These are phyloP conservation scores for Acholoe squamosa DNA, from an alignment of 2,888 invertebrate species.

Conservation along the genomic window DNA sequence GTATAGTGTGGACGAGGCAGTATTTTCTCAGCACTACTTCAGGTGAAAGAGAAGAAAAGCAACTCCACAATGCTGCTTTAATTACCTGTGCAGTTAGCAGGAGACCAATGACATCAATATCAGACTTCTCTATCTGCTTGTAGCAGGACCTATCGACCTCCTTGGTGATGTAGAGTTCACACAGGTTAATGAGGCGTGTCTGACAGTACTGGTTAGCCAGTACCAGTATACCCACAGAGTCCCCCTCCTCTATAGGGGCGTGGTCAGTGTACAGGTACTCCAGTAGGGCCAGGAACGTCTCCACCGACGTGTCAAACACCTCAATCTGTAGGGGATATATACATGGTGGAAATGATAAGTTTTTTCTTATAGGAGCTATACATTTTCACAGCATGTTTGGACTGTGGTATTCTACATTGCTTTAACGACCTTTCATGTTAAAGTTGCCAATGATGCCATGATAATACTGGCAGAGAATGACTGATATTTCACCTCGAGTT, in stretches of 20 bases:
- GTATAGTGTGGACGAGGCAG: too few relatives aligned
- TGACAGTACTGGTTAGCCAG: slow-evolving; percentile 79
- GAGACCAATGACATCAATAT: slow-evolving; percentile 79
- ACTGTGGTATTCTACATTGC: too few relatives aligned
- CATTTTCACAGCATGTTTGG: too few relatives aligned
- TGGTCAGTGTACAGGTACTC: slow-evolving; percentile 82
- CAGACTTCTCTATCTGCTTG: slow-evolving; percentile 77
- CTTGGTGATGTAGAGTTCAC: slow-evolving; percentile 80
- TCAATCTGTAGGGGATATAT: slow-evolving; percentile 69
- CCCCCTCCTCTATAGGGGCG: slow-evolving; percentile 77
- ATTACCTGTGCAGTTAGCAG: slow-evolving; percentile 78
- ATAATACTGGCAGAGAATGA: neutral
- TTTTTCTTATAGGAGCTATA: too few relatives aligned
- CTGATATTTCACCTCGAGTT: too few relatives aligned
- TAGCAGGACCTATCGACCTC: slow-evolving; percentile 76
- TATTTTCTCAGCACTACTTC: too few relatives aligned
- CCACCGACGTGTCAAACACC: slow-evolving; percentile 72
- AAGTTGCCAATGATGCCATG: neutral
- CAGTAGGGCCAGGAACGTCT: slow-evolving; percentile 76
- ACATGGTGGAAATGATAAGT: too few relatives aligned
- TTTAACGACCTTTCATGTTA: too few relatives aligned
- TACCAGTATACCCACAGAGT: slow-evolving; percentile 77
- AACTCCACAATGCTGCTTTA: too few relatives aligned
- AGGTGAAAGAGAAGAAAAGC: too few relatives aligned
- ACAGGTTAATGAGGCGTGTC: slow-evolving; percentile 77